Evolutionary conservation across 2,888 invertebrate genomes (phyloP).

Genomic region (Sericinus montela): DNA sequence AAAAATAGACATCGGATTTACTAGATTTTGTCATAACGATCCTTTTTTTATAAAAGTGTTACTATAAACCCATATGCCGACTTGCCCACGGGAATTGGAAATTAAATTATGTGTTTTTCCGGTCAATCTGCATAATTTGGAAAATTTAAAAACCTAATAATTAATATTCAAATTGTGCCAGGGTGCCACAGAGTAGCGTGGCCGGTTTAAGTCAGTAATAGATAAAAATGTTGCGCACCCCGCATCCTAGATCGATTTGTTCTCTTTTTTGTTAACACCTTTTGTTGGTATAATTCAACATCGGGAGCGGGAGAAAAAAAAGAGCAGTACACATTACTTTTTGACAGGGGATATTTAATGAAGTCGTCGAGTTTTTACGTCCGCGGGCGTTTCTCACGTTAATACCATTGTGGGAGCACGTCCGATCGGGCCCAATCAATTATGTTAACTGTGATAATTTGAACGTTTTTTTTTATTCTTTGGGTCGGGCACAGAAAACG

Average conservation of each 20-base stretch:
- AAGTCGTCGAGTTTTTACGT: slow-evolving; percentile 63
- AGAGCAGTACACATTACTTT: slow-evolving; percentile 73
- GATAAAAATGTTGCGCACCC: slow-evolving; percentile 52
- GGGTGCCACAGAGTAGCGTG: too few species aligned
- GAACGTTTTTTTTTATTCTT: slow-evolving; percentile 30
- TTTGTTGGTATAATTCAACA: slow-evolving; percentile 77
- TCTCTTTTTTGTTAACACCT: slow-evolving; percentile 76
- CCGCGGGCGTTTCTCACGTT: slow-evolving; percentile 60
- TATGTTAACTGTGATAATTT: slow-evolving; percentile 76
- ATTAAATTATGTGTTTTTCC: too few species aligned
- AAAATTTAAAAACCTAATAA: too few species aligned
- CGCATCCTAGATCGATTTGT: slow-evolving; percentile 47
- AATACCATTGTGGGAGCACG: slow-evolving; percentile 65
- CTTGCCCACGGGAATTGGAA: too few species aligned
- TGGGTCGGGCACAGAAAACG: slow-evolving; percentile 29
- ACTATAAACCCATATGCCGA: too few species aligned
- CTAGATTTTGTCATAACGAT: too few species aligned
- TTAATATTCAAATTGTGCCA: too few species aligned
- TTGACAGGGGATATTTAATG: slow-evolving; percentile 78
- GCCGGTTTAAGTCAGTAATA: too few species aligned
- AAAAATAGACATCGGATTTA: too few species aligned
- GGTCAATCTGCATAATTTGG: too few species aligned
- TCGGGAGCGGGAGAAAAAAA: slow-evolving; percentile 74
- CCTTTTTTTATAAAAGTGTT: too few species aligned
- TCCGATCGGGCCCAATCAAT: slow-evolving; percentile 71